Conservation (phyloP, 2,888 invertebrate species). For the Orthosia cruda region DNA sequence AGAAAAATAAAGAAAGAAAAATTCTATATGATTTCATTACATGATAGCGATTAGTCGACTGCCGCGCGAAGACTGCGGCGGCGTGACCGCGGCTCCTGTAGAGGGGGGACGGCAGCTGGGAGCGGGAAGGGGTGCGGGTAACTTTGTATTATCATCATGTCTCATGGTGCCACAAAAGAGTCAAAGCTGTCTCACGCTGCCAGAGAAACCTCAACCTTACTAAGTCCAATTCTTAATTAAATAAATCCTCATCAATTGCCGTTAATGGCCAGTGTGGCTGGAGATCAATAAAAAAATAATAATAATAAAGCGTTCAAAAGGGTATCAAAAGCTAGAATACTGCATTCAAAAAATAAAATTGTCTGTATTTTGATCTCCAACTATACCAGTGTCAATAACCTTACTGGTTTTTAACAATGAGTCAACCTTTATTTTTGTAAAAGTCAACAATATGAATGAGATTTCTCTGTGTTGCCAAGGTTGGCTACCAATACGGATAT, state of each 20-base stretch:
- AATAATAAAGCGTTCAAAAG: slow-evolving; percentile 22
- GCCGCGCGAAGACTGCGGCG: slow-evolving; percentile 79
- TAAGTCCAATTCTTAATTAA: neutral
- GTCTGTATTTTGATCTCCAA: slow-evolving; percentile 42
- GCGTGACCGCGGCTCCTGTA: slow-evolving; percentile 81
- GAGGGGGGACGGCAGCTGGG: slow-evolving; percentile 80
- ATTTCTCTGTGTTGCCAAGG: slow-evolving; percentile 32
- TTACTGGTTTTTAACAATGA: slow-evolving; percentile 1
- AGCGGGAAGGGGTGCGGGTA: slow-evolving; percentile 79
- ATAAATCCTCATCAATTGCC: neutral
- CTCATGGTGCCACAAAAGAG: slow-evolving; percentile 59
- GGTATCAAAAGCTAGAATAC: slow-evolving; percentile 34
- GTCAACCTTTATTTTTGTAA: slow-evolving; percentile 28
- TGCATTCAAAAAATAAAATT: slow-evolving; percentile 16
- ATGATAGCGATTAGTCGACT: slow-evolving; percentile 85
- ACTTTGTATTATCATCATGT: slow-evolving; percentile 77
- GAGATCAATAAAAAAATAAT: slow-evolving; percentile 24
- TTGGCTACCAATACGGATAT: slow-evolving; percentile 32
- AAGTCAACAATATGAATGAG: slow-evolving; percentile 43
- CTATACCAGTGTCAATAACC: slow-evolving; percentile 19
- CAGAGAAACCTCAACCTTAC: slow-evolving; percentile 37
- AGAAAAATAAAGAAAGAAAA: slow-evolving; percentile 85
- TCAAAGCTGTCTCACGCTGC: slow-evolving; percentile 51
- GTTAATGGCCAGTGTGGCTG: slow-evolving; percentile 18
- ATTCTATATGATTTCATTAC: slow-evolving; percentile 89